phyloP scores from a whole-genome alignment of 2,797 vertebrate species.

The Percopsis omiscomaycus region DNA sequence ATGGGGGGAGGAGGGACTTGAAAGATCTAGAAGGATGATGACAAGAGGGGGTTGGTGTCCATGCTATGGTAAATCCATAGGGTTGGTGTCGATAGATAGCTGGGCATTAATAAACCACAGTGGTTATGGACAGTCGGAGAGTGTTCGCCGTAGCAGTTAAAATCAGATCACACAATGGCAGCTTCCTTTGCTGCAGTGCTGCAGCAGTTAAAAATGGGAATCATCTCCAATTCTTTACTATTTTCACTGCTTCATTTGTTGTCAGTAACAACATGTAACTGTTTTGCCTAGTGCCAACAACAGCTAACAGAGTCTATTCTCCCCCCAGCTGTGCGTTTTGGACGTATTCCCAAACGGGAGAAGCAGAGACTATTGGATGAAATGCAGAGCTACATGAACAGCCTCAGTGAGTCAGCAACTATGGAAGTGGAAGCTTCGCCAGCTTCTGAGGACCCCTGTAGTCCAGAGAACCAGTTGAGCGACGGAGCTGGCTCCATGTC shows the following conservation, averaged over 20 bases:
- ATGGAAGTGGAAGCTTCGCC: conserved; percentile 74
- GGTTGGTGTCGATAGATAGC: conserved; percentile 13
- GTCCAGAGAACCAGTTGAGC: conserved; percentile 61
- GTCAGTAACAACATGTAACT: conserved; percentile 13
- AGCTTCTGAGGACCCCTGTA: conserved; percentile 59
- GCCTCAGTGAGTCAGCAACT: conserved; percentile 75
- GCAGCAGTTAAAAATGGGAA: conserved; percentile 2
- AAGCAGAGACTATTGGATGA: conserved; percentile 84
- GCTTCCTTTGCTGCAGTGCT: not conserved
- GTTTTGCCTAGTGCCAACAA: not conserved
- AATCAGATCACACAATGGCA: conserved; percentile 5
- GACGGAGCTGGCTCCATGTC: conserved; percentile 57
- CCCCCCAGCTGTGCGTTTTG: conserved; percentile 80
- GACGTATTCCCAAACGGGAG: conserved; percentile 83
- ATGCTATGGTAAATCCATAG: conserved; percentile 37
- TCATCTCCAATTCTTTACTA: not conserved
- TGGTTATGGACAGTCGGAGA: not conserved
- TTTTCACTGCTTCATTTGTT: conserved; percentile 3
- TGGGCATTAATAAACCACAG: conserved; percentile 28
- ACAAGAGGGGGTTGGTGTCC: conserved; percentile 36
- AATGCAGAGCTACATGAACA: conserved; percentile 85
- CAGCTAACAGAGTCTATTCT: conserved; percentile 39
- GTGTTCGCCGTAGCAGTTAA: conserved; percentile 14
- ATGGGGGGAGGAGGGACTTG: conserved; percentile 45
- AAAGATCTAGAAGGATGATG: conserved; percentile 34